Base-by-base conservation (phyloP, 2,888 invertebrate genomes). In the Matsumyia berberina region DNA sequence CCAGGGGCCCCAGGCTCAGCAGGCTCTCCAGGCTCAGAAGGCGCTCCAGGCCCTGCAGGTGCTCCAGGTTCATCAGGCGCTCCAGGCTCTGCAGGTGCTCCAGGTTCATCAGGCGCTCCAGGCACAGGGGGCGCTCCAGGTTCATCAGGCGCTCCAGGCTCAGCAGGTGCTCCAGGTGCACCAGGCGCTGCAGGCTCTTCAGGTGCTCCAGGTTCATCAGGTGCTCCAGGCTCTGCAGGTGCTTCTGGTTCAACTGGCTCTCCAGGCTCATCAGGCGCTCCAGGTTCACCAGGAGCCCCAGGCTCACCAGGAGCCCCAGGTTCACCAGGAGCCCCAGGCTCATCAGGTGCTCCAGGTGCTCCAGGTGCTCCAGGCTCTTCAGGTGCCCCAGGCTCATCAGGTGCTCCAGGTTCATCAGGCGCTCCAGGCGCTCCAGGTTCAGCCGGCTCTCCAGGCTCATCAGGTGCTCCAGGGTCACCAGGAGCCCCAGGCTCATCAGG, bases 101-200 rank as follows among this genome's bases (percentile, higher is more conserved):
- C 33, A 35, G 49, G 64, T 1, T 5, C 49, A 0, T 0, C 17
- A 19, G 64, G 64, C 1, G 8, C 46, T 1, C 5, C 49, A 64
- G 49, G 64, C 0, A 1, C 49, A 5, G n/a, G n/a, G n/a, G n/a
- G n/a, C n/a, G 29, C 55, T 35, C 55, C 55, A 55, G 55, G 55
- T 9, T 35, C 35, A 55, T 8, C 9, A 17, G 55, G 12, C 5
- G 15, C 33, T 33, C 12, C 53, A 31, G 35, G 29, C 11, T 51
- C 29, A 51, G 2, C 51, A 29, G 51, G 51, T 7, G 6, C 55
- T 15, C 9, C 51, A 29, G 51, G 51, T 2, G 5, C 55, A 9
- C 17, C 55, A 55, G 35, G 55, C 8, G 15, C 55, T 11, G 15
- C 8, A 35, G 53, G 33, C 15, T 6, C 33, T 0, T 8, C 55